These are phyloP conservation scores for Paracanthobrama guichenoti DNA, from an alignment of 2,113 vertebrate genomes.

Conservation along the genomic window DNA sequence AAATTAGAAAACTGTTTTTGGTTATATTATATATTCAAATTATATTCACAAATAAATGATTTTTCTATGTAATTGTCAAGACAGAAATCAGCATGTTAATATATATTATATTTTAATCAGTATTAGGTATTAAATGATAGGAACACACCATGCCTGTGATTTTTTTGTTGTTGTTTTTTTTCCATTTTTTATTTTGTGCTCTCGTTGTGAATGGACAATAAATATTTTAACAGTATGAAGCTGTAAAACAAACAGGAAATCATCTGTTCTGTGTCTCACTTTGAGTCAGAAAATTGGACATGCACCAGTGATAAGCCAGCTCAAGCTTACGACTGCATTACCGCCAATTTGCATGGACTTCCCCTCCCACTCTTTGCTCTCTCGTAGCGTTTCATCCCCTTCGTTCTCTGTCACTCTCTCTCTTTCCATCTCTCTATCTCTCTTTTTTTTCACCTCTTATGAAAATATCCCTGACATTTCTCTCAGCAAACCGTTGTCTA, in stretches of 20 bases:
- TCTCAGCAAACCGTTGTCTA: slow-evolving; percentile 8
- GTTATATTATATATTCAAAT: neutral
- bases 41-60: neutral
- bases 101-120: slow-evolving; percentile 1
- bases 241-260: slow-evolving; percentile 45
- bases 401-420: neutral
- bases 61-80: neutral
- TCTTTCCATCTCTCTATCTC: neutral
- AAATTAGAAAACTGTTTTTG: neutral
- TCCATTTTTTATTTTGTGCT: too few relatives aligned
- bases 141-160: neutral
- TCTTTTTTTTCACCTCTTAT: slow-evolving; percentile 22
- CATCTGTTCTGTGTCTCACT: slow-evolving; percentile 19
- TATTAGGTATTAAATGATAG: neutral
- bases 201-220: neutral
- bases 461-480: slow-evolving; percentile 32
- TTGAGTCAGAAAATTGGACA: slow-evolving; percentile 49
- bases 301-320: slow-evolving; percentile 40
- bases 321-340: slow-evolving; percentile 35
- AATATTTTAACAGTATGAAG: slow-evolving; percentile 26
- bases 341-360: slow-evolving; percentile 25
- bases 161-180: too few relatives aligned
- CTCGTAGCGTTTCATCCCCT: neutral
- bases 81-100: neutral
- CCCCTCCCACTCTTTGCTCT: slow-evolving; percentile 32